A percentile compares a stretch with the other conserved stretches of the same genome.
Evolutionary conservation across 2,113 vertebrate species (phyloP).

Genomic region (Perca schrenkii): DNA sequence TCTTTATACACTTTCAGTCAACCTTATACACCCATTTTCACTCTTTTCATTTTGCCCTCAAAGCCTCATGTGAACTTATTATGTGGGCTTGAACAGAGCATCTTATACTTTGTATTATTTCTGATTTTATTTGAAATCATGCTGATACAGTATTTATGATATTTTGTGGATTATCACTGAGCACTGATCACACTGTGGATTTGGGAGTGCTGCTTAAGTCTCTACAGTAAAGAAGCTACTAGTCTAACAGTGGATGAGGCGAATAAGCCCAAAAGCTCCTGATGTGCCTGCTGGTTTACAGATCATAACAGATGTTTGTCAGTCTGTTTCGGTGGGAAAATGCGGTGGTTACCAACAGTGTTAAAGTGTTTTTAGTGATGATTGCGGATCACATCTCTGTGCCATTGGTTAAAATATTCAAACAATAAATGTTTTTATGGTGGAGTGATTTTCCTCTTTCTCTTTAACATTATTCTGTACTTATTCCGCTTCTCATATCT

Average conservation of each 20-base stretch:
- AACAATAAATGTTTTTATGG: too few relatives aligned
- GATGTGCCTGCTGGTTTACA: slow-evolving; percentile 57
- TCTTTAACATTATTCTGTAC: slow-evolving; percentile 7
- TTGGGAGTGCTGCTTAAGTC: slow-evolving; percentile 39
- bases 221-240: slow-evolving; percentile 28
- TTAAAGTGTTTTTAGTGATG: slow-evolving; percentile 40
- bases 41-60: slow-evolving; percentile 25
- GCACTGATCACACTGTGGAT: slow-evolving; percentile 62
- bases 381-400: not conserved
- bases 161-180: slow-evolving; percentile 57
- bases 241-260: slow-evolving; percentile 53
- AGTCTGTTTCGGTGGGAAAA: slow-evolving; percentile 28
- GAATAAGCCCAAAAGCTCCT: slow-evolving; percentile 59
- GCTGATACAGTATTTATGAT: slow-evolving; percentile 38
- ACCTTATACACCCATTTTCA: not conserved
- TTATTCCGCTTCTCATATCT: not conserved
- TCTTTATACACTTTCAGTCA: not conserved
- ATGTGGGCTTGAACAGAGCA: slow-evolving; percentile 15
- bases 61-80: slow-evolving; percentile 40
- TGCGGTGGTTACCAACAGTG: slow-evolving; percentile 24
- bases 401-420: slow-evolving; percentile 8
- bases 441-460: too few relatives aligned
- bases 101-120: slow-evolving; percentile 13
- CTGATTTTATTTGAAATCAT: slow-evolving; percentile 45
- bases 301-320: slow-evolving; percentile 62